These are phyloP conservation scores for Uria aalge DNA, from an alignment of 2,113 vertebrate species.

Conservation along the genomic window DNA sequence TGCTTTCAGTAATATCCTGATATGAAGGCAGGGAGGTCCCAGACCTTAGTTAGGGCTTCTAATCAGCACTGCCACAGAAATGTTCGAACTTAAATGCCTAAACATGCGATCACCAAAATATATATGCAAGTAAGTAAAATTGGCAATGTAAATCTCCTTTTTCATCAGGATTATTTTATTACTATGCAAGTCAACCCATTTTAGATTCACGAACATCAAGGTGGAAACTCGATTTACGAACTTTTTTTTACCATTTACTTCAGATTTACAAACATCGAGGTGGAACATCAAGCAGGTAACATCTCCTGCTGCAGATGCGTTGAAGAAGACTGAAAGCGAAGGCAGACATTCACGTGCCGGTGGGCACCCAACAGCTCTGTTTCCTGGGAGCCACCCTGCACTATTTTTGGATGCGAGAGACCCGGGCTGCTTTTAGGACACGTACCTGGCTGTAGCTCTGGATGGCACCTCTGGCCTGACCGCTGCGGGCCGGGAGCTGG, in stretches of 20 bases:
- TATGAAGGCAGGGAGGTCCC: not conserved
- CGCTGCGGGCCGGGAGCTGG: conserved; percentile 84
- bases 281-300: not conserved
- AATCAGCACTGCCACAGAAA: not conserved
- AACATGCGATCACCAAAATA: not conserved
- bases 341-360: not conserved
- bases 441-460: conserved; percentile 98
- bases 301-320: not conserved
- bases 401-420: not conserved
- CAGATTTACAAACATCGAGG: not conserved
- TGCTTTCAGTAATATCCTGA: not conserved
- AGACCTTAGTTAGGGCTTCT: not conserved
- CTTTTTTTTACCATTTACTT: not conserved
- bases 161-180: not conserved
- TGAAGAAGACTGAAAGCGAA: not conserved
- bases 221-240: not conserved
- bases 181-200: not conserved
- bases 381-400: not conserved
- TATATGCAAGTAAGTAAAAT: not conserved
- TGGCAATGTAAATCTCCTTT: not conserved
- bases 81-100: not conserved
- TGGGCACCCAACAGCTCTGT: rapidly evolving
- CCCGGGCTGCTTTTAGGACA: not conserved
- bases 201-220: not conserved
- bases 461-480: conserved; percentile 87